These are phyloP conservation scores for Anoncus sp. DNA, from an alignment of 2,888 invertebrate genomes.

Conservation along the genomic window DNA sequence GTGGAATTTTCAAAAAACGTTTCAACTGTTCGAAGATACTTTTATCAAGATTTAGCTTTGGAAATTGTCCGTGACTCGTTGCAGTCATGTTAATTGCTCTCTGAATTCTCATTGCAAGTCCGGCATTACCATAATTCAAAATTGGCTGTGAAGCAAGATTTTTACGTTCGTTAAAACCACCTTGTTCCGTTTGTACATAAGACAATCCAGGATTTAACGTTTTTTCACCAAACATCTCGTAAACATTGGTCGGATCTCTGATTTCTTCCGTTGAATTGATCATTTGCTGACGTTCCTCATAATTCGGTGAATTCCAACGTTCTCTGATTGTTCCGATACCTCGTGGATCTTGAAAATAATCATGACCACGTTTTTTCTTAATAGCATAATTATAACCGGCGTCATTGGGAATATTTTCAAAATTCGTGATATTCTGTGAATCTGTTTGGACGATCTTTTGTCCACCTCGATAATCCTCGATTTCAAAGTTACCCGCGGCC, in stretches of 20 bases:
- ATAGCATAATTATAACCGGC: background rate
- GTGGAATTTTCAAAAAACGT: conserved; percentile 11
- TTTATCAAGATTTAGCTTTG: background rate
- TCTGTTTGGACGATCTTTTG: conserved; percentile 46
- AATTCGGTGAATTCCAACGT: conserved; percentile 10
- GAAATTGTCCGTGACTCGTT: background rate
- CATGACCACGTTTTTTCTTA: conserved; percentile 21
- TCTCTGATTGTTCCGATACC: too few species aligned
- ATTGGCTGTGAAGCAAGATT: background rate
- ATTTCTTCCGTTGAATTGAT: conserved; percentile 18
- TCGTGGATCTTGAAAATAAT: conserved; percentile 7
- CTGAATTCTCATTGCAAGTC: conserved; percentile 47
- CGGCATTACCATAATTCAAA: conserved; percentile 37
- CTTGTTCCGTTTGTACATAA: conserved; percentile 21
- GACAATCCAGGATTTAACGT: background rate
- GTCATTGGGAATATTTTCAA: conserved; percentile 33
- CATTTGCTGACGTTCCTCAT: background rate
- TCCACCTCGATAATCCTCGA: conserved; percentile 27
- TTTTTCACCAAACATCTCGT: conserved; percentile 39
- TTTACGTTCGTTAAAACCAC: conserved; percentile 2
- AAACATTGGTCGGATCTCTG: conserved; percentile 2
- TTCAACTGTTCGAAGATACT: conserved; percentile 16
- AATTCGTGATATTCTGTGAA: conserved; percentile 29
- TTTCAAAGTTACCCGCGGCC: conserved; percentile 40
- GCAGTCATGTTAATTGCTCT: conserved; percentile 32